Conservation (phyloP, 1,140 invertebrate species). For the Drosophila miranda region DNA sequence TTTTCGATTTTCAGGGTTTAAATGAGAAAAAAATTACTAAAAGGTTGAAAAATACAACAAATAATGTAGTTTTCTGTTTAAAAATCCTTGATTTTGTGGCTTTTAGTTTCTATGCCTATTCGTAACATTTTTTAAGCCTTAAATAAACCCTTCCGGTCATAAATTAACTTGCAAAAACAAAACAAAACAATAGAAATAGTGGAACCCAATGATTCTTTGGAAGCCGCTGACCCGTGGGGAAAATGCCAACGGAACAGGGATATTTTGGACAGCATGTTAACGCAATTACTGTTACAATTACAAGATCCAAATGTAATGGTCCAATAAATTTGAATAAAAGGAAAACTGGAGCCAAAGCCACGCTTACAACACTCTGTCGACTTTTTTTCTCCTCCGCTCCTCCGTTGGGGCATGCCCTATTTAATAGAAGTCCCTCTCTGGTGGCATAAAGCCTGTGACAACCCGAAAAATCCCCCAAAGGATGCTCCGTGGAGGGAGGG, state of each 20-base stretch:
- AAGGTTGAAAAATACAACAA: too few relatives aligned
- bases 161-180: constrained; percentile 39
- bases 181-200: constrained; percentile 27
- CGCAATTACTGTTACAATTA: constrained; percentile 15
- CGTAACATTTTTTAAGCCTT: neutral
- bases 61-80: too few relatives aligned
- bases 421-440: constrained; percentile 35
- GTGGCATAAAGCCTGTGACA: constrained; percentile 24
- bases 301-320: constrained; percentile 30
- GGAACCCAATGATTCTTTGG: neutral
- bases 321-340: constrained; percentile 23
- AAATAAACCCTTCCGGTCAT: constrained; percentile 16
- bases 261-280: constrained; percentile 5
- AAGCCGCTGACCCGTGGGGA: neutral
- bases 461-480: constrained; percentile 24
- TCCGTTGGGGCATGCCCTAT: constrained; percentile 26
- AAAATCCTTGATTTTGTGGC: too few relatives aligned
- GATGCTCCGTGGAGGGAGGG: constrained; percentile 34
- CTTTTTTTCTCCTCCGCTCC: neutral
- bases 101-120: neutral
- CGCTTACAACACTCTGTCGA: constrained; percentile 7
- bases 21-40: too few relatives aligned
- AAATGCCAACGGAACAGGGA: constrained; percentile 11
- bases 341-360: constrained; percentile 23
- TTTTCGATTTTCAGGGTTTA: too few relatives aligned